These are phyloP conservation scores for Syrmaticus mikado DNA, from an alignment of 2,113 vertebrate genomes.

Conservation along the genomic window DNA sequence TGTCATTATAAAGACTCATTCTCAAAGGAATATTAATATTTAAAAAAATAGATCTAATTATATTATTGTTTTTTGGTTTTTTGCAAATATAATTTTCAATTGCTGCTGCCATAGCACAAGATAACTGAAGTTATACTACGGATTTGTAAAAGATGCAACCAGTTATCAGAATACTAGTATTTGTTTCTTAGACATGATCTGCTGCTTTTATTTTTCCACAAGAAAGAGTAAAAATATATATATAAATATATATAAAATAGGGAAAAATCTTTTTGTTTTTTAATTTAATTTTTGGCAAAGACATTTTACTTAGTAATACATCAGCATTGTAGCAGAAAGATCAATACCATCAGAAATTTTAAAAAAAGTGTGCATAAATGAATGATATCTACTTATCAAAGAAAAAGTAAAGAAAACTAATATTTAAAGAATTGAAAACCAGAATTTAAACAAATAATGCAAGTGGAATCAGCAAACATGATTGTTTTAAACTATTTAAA, in stretches of 20 bases:
- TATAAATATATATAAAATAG: not conserved
- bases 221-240: not conserved
- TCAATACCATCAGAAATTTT: not conserved
- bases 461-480: not conserved
- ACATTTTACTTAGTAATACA: not conserved
- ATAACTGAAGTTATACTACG: not conserved
- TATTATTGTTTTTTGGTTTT: not conserved
- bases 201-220: not conserved
- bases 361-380: not conserved
- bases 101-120: not conserved
- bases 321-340: not conserved
- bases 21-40: not conserved
- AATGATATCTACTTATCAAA: not conserved
- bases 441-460: not conserved
- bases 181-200: not conserved
- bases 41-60: not conserved
- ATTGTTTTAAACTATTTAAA: not conserved
- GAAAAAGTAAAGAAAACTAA: not conserved
- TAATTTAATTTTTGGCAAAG: not conserved
- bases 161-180: not conserved
- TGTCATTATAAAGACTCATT: accelerated
- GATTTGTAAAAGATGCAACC: not conserved
- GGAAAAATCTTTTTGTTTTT: not conserved
- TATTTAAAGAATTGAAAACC: not conserved
- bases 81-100: not conserved